Evolutionary conservation across 2,888 invertebrate species (phyloP).

Genomic region (Agrotis clavis): DNA sequence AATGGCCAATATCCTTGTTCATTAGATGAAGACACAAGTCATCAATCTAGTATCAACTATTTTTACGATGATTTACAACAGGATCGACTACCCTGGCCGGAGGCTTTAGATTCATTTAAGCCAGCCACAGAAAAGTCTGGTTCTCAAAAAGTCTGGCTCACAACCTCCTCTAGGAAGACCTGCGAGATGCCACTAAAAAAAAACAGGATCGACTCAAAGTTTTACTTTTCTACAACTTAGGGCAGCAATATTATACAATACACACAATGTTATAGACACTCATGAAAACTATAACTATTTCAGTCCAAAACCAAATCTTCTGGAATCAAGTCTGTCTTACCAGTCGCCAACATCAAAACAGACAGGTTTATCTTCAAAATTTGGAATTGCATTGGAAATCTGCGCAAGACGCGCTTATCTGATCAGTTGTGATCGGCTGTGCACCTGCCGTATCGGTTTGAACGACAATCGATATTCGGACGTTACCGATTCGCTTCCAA

Average conservation of each 20-base stretch:
- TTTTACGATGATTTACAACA: background rate
- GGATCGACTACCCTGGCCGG: background rate
- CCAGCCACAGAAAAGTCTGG: no score
- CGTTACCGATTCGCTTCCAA: conserved; percentile 60
- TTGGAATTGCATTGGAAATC: conserved; percentile 74
- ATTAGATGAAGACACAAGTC: background rate
- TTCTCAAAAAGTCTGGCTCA: no score
- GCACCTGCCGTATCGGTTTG: conserved; percentile 68
- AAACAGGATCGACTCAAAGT: no score
- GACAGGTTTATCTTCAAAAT: conserved; percentile 70
- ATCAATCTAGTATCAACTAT: background rate
- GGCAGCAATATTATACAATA: no score
- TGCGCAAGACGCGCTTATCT: conserved; percentile 64
- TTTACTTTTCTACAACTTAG: no score
- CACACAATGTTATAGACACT: no score
- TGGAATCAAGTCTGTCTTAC: conserved; percentile 13
- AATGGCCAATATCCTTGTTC: background rate
- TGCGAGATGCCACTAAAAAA: no score
- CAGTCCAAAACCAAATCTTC: background rate
- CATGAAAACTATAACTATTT: background rate
- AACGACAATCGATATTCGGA: conserved; percentile 69
- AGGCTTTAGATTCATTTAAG: no score
- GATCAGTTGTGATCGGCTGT: conserved; percentile 38
- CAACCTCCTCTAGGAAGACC: no score
- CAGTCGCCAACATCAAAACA: conserved; percentile 26